Conservation (phyloP, 1,140 invertebrate species). For the Drosophila kohkoa region DNA sequence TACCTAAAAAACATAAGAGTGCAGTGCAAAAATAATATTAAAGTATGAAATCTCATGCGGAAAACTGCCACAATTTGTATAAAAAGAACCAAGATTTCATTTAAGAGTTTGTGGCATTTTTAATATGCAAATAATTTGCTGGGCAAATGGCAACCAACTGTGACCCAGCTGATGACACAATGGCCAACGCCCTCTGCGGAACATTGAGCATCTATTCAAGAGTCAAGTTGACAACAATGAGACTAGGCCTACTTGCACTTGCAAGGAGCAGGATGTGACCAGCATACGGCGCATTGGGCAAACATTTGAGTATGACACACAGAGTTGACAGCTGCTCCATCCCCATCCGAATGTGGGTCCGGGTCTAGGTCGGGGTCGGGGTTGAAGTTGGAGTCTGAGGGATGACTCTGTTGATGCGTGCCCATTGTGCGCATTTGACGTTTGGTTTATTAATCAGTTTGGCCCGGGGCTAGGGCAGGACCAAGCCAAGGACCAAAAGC, state of each 20-base stretch:
- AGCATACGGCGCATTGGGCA: constrained; percentile 18
- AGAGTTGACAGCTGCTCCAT: constrained; percentile 78
- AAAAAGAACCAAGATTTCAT: neutral
- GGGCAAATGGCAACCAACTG: constrained; percentile 81
- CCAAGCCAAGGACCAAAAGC: constrained; percentile 26
- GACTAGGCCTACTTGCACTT: constrained; percentile 69
- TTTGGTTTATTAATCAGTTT: constrained; percentile 85
- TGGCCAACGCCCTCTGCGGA: constrained; percentile 62
- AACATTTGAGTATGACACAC: constrained; percentile 75
- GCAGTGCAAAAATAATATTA: neutral
- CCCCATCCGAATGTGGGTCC: constrained; percentile 13
- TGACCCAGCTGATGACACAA: constrained; percentile 78
- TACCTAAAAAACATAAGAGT: constrained; percentile 6
- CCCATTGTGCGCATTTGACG: constrained; percentile 80
- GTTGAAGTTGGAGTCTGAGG: constrained; percentile 16
- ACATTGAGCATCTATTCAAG: constrained; percentile 60
- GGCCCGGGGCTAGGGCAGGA: constrained; percentile 67
- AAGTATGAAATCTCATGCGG: neutral
- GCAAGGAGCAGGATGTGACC: constrained; percentile 52
- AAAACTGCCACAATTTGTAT: neutral
- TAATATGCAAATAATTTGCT: constrained; percentile 83
- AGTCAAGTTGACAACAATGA: constrained; percentile 83
- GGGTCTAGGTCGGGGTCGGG: neutral
- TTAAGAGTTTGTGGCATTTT: constrained; percentile 46
- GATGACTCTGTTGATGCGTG: constrained; percentile 68